Base-by-base conservation (phyloP, 2,797 vertebrate species). In the Lagodon rhomboides region DNA sequence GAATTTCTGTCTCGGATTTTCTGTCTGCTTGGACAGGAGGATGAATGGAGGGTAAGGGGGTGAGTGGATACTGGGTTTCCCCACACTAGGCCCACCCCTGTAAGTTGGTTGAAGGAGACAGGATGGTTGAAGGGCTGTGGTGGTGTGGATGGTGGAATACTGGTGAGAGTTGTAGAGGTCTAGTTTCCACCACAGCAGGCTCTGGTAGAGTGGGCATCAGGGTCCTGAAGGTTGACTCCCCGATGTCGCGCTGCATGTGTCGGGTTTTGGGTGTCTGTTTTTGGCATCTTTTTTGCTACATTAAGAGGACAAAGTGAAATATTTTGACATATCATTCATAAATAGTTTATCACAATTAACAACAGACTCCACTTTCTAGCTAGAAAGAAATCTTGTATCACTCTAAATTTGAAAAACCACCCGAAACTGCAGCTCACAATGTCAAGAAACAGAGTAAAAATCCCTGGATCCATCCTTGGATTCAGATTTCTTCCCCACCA, bases 241-340 rank as follows among this genome's bases (percentile, higher is more conserved):
- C 96, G 91, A 73, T 96, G 95, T 74, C 96, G 94, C 1, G 96
- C 96, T 49, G 96, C 96, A 9, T 96, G 96, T 53, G 95, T 96
- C 0, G 95, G 95, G 89, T 96, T 96, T 77, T 97, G 96, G 81
- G 96, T 96, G 89, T 97, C 96, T 68, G 95, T 96, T 94, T 96
- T 97, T 91, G 96, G 96, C 96, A 97, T 97, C 95, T 97, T 97
- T 90, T 96, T 96, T 43, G 96, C 96, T 97, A 62, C 9, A 79
- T 71, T 55, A 17, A 49, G 47, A 67, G 83, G 13, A 81, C 16
- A 67, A 73, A 58, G 6, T 60, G 7, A 78, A 61, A 53, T 34
- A 22, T 51, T 49, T 50, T 64, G 15, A 62, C 20, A 66, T 38
- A 11, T 38, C 9, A 38, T 10, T 38, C 38, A 38, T 38, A 10